A percentile compares a stretch with the other conserved stretches of the same genome.
Evolutionary conservation across 2,888 invertebrate genomes (phyloP).

Genomic region (Diplolepis rosae): DNA sequence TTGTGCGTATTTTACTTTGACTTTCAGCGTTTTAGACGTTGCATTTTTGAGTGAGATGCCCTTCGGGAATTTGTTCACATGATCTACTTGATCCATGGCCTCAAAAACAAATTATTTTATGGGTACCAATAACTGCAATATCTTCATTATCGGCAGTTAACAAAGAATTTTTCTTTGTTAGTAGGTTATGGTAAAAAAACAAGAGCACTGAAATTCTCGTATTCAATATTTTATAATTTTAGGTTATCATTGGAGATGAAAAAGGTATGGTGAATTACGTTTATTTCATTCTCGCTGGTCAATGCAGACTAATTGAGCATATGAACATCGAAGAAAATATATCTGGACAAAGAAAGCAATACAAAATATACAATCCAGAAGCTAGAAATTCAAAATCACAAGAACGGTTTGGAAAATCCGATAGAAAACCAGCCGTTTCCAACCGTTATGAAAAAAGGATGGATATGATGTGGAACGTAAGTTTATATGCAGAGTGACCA

Average conservation of each 20-base stretch:
- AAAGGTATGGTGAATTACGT: slow-evolving; percentile 69
- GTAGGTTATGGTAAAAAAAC: too few species aligned
- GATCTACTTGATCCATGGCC: too few species aligned
- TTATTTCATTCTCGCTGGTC: slow-evolving; percentile 78
- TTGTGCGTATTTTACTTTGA: too few species aligned
- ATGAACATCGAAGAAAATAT: slow-evolving; percentile 73
- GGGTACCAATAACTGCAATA: too few species aligned
- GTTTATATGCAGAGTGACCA: too few species aligned
- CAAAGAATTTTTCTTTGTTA: too few species aligned
- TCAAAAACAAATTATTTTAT: too few species aligned
- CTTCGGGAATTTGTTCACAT: too few species aligned
- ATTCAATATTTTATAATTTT: not conserved
- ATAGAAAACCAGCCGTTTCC: not conserved
- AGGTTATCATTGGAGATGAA: slow-evolving; percentile 68
- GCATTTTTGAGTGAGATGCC: too few species aligned
- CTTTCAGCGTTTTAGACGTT: too few species aligned
- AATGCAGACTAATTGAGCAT: slow-evolving; percentile 78
- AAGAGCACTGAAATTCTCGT: not conserved
- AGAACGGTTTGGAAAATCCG: not conserved
- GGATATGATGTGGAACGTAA: too few species aligned
- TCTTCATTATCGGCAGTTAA: too few species aligned
- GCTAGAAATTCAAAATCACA: not conserved
- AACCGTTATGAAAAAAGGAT: not conserved
- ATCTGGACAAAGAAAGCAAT: slow-evolving; percentile 71
- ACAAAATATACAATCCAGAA: slow-evolving; percentile 74